Percentiles rank a stretch among this genome's conserved stretches.
Evolutionary conservation across 2,888 invertebrate species (phyloP).

Genomic region (Camponotus fellah): DNA sequence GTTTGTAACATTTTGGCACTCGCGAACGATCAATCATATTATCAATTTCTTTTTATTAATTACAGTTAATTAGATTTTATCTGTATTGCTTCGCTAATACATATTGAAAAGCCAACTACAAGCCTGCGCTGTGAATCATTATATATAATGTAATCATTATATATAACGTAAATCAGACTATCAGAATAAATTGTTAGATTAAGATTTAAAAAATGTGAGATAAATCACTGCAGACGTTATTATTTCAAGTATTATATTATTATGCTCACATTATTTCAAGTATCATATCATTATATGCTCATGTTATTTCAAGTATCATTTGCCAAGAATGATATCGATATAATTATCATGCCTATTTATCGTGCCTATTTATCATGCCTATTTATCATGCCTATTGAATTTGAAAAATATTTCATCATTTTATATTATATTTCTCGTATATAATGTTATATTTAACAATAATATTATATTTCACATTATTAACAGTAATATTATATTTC

Average conservation of each 20-base stretch:
- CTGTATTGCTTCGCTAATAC: neutral
- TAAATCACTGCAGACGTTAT: neutral
- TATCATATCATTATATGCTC: too few relatives aligned
- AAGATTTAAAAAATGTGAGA: neutral
- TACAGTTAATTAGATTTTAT: neutral
- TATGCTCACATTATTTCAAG: too few relatives aligned
- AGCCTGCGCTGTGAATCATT: neutral
- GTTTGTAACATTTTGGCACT: neutral
- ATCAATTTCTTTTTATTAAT: neutral
- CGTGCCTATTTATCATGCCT: too few relatives aligned
- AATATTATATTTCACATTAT: too few relatives aligned
- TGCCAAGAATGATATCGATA: slow-evolving; percentile 33
- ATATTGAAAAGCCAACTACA: neutral
- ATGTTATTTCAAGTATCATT: neutral
- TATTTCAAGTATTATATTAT: slow-evolving; percentile 1
- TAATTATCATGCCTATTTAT: neutral
- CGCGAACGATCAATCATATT: neutral
- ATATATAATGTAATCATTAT: too few relatives aligned
- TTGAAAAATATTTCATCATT: neutral
- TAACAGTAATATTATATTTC: too few relatives aligned
- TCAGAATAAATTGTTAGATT: neutral
- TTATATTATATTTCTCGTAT: neutral
- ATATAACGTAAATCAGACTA: too few relatives aligned
- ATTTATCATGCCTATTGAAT: neutral
- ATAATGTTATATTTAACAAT: too few relatives aligned